A percentile compares a stretch with the other conserved stretches of the same genome.
These are phyloP conservation scores for Micromesistius poutassou DNA, from an alignment of 2,797 vertebrate species.

Conservation along the genomic window DNA sequence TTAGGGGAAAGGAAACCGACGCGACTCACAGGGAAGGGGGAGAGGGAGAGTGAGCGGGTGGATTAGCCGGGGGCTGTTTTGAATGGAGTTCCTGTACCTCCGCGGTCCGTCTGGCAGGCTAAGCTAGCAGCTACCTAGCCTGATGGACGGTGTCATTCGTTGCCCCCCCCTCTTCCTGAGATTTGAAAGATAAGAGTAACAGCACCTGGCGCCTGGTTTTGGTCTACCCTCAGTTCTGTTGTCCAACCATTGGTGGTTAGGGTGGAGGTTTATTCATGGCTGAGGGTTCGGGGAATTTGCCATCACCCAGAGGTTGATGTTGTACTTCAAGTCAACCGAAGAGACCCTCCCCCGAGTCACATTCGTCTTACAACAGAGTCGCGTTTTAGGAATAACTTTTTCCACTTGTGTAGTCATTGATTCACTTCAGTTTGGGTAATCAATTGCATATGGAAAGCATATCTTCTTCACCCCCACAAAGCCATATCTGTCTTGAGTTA, in stretches of 20 bases:
- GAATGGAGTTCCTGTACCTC: conserved; percentile 57
- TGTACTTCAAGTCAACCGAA: not conserved
- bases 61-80: conserved; percentile 30
- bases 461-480: conserved; percentile 12
- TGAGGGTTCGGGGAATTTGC: conserved; percentile 6
- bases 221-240: not conserved
- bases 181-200: conserved; percentile 48
- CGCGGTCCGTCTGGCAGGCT: conserved; percentile 43
- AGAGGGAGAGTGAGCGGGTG: not conserved
- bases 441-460: conserved; percentile 13
- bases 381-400: not conserved
- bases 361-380: not conserved
- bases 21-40: conserved; percentile 41
- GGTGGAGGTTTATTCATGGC: not conserved
- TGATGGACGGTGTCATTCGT: not conserved
- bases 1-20: conserved; percentile 71
- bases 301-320: conserved; percentile 21
- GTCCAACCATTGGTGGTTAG: conserved; percentile 10
- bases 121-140: conserved; percentile 53
- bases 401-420: conserved; percentile 21
- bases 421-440: conserved; percentile 17
- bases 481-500: conserved; percentile 39
- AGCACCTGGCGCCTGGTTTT: conserved; percentile 30
- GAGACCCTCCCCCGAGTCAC: not conserved
- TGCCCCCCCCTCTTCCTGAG: not conserved